Conservation (phyloP, 2,888 invertebrate species). For the Gerris lacustris region DNA sequence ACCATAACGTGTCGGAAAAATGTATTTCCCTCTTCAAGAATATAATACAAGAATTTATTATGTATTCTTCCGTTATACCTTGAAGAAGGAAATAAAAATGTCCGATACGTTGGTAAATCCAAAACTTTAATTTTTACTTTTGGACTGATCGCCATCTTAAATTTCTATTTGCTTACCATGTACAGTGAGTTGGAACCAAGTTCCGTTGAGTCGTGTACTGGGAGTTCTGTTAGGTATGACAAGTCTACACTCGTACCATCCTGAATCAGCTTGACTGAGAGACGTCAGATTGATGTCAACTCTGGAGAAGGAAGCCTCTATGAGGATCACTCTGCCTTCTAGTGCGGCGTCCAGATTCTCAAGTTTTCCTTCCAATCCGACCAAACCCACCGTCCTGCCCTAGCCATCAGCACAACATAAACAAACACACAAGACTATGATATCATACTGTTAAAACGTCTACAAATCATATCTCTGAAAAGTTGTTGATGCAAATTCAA, state of each 20-base stretch:
- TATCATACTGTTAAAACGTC: too few relatives aligned
- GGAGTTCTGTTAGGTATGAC: constrained; percentile 78
- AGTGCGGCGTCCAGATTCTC: not conserved
- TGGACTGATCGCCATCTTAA: not conserved
- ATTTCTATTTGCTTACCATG: constrained; percentile 50
- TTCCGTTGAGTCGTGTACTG: constrained; percentile 74
- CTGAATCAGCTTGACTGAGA: constrained; percentile 51
- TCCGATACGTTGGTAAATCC: too few relatives aligned
- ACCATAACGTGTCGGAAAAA: too few relatives aligned
- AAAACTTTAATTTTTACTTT: too few relatives aligned
- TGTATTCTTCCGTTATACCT: too few relatives aligned
- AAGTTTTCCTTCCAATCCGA: not conserved
- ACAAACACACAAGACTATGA: not conserved
- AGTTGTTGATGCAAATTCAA: too few relatives aligned
- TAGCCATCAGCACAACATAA: not conserved
- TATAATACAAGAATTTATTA: too few relatives aligned
- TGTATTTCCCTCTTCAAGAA: too few relatives aligned
- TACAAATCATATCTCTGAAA: too few relatives aligned
- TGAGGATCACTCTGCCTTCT: not conserved
- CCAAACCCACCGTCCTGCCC: not conserved
- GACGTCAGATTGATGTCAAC: constrained; percentile 9
- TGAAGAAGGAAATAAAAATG: too few relatives aligned
- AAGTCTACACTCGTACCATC: constrained; percentile 83
- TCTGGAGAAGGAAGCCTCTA: not conserved
- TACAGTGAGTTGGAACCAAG: constrained; percentile 76